Base-by-base conservation (phyloP, 2,113 vertebrate species). In the Rhea americana region DNA sequence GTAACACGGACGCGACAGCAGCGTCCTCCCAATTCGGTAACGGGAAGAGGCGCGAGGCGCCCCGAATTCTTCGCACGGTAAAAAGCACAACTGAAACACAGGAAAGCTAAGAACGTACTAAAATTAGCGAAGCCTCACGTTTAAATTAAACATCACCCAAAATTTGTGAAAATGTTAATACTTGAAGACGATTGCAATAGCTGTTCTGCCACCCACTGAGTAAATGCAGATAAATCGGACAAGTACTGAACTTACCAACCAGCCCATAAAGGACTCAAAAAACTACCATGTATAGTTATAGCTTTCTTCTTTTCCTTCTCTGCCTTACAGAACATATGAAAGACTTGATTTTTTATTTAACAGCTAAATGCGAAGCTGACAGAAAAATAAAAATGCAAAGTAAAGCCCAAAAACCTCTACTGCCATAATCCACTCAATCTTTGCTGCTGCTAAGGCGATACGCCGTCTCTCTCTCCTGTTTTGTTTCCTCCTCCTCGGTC, bases 1-100 rank as follows among this genome's bases (percentile, higher is more conserved):
- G 61, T 83, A 94, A 89, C 28, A 78, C 70, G 95, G 97, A 97
- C 83, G 86, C 2, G 93, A 93, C 98, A 97, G 97, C 97, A 96
- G 94, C 79, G 96, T 84, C 94, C 93, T 96, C 96, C 94, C 96
- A 95, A 35, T 77, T 93, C 94, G 77, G 84, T 91, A 93, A 74
- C 62, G 59, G 43, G 14, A 45, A 45, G 14, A 45, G 14, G 55
- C 81, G 95, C 95, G 2, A 89, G 89, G n/a, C 96, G 53, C 53
- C 56, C 75, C 68, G 78, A 95, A 72, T 92, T 90, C 87, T 75
- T 67, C 91, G 81, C 66, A 71, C 39, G 41, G 93, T 89, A 93
- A 86, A 17, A 93, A 89, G 53, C 86, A 91, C 84, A 95, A 87
- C 82, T 55, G 87, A 95, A 95, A 95, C 89, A 96, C 95, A 96